Conservation (phyloP, 1,140 invertebrate species). For the Radopholus similis region DNA sequence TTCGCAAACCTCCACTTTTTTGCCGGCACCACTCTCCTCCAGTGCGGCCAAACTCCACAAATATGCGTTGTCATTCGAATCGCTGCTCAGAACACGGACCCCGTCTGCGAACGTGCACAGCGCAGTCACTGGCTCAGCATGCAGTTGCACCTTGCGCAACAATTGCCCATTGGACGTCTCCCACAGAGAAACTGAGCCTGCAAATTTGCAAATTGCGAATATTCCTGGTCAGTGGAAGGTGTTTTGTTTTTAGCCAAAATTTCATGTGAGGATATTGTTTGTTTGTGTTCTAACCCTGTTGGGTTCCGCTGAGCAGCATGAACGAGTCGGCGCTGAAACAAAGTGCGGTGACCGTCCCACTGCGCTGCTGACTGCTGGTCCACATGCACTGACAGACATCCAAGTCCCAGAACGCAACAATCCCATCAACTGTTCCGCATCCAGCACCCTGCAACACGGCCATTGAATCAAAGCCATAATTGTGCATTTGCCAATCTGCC, state of each 20-base stretch:
- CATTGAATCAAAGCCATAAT: too few species aligned
- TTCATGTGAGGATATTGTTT: not conserved
- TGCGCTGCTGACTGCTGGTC: slow-evolving; percentile 40
- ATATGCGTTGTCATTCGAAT: slow-evolving; percentile 21
- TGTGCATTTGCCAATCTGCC: too few species aligned
- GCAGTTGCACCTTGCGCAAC: slow-evolving; percentile 38
- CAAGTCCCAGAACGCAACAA: slow-evolving; percentile 46
- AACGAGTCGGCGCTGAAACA: slow-evolving; percentile 43
- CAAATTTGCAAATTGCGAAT: not conserved
- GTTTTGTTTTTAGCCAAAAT: not conserved
- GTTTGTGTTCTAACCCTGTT: slow-evolving; percentile 8
- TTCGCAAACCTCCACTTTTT: not conserved
- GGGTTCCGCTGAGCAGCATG: slow-evolving; percentile 32
- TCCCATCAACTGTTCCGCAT: slow-evolving; percentile 42
- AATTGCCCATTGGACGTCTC: slow-evolving; percentile 38
- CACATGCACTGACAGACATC: slow-evolving; percentile 43
- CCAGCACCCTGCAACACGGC: slow-evolving; percentile 33
- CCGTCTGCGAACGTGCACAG: slow-evolving; percentile 23
- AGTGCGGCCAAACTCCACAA: slow-evolving; percentile 30
- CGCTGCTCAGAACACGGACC: slow-evolving; percentile 31
- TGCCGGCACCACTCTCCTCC: slow-evolving; percentile 26
- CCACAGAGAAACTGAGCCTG: slow-evolving; percentile 38
- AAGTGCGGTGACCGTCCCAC: slow-evolving; percentile 37
- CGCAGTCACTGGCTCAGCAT: slow-evolving; percentile 17
- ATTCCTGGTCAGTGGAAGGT: not conserved